A percentile compares a stretch with the other conserved stretches of the same genome.
These are phyloP conservation scores for Platanista minor DNA, from an alignment of 2,113 vertebrate species.

Conservation along the genomic window DNA sequence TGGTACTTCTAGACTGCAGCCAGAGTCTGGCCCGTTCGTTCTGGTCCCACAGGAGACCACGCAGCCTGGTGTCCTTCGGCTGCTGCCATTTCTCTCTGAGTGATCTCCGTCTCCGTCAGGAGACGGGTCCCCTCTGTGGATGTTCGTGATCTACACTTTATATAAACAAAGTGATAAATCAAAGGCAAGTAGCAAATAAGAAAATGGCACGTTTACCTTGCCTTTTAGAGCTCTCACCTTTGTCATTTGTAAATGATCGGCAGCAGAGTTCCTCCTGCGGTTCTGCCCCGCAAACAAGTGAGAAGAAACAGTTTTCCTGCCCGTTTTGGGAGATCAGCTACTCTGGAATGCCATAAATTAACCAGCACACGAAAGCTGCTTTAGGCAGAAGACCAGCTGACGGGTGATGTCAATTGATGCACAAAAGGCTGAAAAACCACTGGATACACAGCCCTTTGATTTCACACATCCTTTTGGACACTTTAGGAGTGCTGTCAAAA, in stretches of 20 bases:
- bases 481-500: slow-evolving; percentile 49
- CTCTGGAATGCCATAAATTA: not conserved
- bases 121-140: not conserved
- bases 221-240: accelerated
- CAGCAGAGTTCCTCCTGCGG: not conserved
- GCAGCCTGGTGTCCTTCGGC: not conserved
- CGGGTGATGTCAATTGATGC: not conserved
- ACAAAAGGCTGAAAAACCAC: not conserved
- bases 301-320: not conserved
- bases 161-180: not conserved
- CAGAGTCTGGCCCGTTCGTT: too few species aligned
- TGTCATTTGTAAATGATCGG: not conserved
- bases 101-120: not conserved
- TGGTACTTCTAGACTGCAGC: not conserved
- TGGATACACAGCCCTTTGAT: not conserved
- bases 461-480: not conserved
- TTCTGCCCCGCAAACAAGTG: not conserved
- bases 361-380: accelerated
- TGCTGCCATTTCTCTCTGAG: accelerated
- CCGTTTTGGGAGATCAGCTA: not conserved
- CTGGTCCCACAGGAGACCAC: not conserved
- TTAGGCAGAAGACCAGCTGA: not conserved
- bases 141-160: not conserved
- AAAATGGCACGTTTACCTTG: not conserved
- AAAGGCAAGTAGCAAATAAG: not conserved